Conservation (phyloP, 1,140 invertebrate species). For the Oncopodura yosiiana region DNA sequence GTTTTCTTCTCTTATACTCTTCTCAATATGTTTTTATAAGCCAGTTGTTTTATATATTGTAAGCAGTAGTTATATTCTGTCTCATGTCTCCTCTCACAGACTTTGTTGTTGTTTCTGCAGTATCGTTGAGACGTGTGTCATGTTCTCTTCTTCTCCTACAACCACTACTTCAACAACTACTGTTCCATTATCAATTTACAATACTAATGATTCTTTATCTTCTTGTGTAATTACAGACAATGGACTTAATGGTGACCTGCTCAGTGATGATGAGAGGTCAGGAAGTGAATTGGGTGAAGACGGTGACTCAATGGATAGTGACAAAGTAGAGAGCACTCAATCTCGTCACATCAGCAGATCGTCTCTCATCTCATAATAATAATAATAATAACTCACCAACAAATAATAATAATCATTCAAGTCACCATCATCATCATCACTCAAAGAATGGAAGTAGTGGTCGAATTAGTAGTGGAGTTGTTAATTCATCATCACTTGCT, state of each 20-base stretch:
- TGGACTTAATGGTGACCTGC: slow-evolving; percentile 46
- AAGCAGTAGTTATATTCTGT: no score
- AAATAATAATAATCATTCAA: slow-evolving; percentile 6
- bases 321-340: slow-evolving; percentile 47
- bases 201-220: neutral
- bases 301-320: slow-evolving; percentile 49
- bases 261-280: slow-evolving; percentile 47
- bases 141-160: no score
- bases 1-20: slow-evolving; percentile 11
- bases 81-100: slow-evolving; percentile 4
- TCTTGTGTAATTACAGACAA: slow-evolving; percentile 40
- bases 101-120: slow-evolving; percentile 12
- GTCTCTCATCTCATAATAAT: slow-evolving; percentile 23
- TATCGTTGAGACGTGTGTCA: no score
- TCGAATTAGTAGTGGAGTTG: slow-evolving; percentile 39
- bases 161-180: no score
- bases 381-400: slow-evolving; percentile 22
- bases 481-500: no score
- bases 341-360: slow-evolving; percentile 40
- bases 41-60: no score
- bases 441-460: slow-evolving; percentile 44
- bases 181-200: neutral
- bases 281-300: slow-evolving; percentile 45
- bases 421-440: slow-evolving; percentile 43
- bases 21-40: slow-evolving; percentile 13